Evolutionary conservation across 2,888 invertebrate species (phyloP).

Genomic region (Hypselothyrea guttata): DNA sequence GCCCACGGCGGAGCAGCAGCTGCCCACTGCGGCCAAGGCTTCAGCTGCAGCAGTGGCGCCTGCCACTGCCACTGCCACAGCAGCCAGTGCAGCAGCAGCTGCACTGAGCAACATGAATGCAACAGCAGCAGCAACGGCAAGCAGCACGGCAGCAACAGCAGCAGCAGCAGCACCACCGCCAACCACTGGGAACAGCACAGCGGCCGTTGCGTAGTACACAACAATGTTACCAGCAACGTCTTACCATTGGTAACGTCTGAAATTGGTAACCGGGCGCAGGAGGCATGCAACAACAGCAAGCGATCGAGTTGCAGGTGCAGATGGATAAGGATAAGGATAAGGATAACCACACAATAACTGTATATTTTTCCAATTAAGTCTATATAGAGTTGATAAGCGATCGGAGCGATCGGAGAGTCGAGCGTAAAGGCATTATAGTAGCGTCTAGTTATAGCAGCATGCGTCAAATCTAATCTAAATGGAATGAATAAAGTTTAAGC

Average conservation of each 20-base stretch:
- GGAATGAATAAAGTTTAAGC: too few relatives aligned
- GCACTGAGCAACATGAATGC: slow-evolving; percentile 42
- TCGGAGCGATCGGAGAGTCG: too few relatives aligned
- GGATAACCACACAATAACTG: slow-evolving; percentile 43
- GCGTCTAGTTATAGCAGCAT: background rate
- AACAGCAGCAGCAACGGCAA: slow-evolving; percentile 29
- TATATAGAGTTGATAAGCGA: too few relatives aligned
- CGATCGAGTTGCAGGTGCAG: too few relatives aligned
- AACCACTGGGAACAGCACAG: slow-evolving; percentile 77
- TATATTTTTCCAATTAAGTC: slow-evolving; percentile 74
- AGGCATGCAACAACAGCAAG: too few relatives aligned
- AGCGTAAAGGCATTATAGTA: too few relatives aligned
- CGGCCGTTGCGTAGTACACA: slow-evolving; percentile 82
- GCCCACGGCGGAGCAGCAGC: slow-evolving; percentile 33
- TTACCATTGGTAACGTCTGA: slow-evolving; percentile 64
- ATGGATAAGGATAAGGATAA: too few relatives aligned
- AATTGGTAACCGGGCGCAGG: slow-evolving; percentile 11
- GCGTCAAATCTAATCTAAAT: too few relatives aligned
- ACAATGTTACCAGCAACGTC: slow-evolving; percentile 76
- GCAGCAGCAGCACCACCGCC: slow-evolving; percentile 68
- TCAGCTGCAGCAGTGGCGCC: too few relatives aligned
- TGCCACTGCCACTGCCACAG: too few relatives aligned
- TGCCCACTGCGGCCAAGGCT: background rate
- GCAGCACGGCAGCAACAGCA: slow-evolving; percentile 54
- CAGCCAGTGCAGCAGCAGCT: slow-evolving; percentile 28